Base-by-base conservation (phyloP, 2,797 vertebrate genomes). In the Pantherophis alleghaniensis region DNA sequence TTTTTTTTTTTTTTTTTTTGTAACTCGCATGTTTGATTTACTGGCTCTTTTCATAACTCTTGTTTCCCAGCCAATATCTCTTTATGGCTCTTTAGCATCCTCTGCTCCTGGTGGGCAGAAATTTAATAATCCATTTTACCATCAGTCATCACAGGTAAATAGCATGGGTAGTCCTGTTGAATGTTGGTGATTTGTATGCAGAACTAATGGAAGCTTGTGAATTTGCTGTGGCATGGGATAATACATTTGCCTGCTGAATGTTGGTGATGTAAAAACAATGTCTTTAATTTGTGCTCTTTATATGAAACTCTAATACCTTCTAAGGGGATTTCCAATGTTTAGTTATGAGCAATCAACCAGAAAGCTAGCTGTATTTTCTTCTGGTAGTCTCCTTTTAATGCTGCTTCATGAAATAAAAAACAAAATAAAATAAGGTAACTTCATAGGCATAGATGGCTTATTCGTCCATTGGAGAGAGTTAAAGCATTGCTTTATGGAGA, bases 81-180 rank as follows among this genome's bases (percentile, higher is more conserved):
- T 98, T 92, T 97, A 95, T 97, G 98, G 95, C 92, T 97, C 97
- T 97, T 95, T 96, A 96, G 96, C 97, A 94, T 94, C 97, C 94
- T 97, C 98, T 94, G 97, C 97, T 91, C 94, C 97, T 96, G 95
- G 96, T 97, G 97, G 95, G 97, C 97, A 97, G 96, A 97, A 97
- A 92, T 79, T 96, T 98, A 97, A 97, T 97, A 97, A 98, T 97
- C 96, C 97, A 96, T 98, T 98, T 97, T 97, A 97, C 95, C 96
- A 24, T 96, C 96, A 92, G 94, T 96, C 97, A 89, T 95, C 96
- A 94, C 97, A 98, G 98, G 98, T 98, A 98, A 98, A 98, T 97
- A 97, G 97, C 95, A 97, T 96, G 96, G 86, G 96, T 97, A 95
- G 94, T 60, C 87, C 42, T 89, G 0, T 91, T 95, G 94, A 94